Conservation (phyloP, 2,113 vertebrate species). For the Pomatostomus ruficeps region DNA sequence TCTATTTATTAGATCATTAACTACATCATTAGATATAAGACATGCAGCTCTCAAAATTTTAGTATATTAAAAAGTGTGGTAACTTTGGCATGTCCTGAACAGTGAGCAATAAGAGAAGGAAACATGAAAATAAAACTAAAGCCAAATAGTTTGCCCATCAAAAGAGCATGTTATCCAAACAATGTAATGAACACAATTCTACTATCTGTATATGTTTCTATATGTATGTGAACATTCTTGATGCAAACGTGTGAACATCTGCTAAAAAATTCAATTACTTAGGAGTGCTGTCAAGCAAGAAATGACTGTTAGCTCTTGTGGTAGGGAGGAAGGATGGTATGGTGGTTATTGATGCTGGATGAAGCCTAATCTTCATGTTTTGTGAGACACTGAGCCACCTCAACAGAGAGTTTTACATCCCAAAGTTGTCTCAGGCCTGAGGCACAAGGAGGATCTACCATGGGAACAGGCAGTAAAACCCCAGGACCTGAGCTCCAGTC, state of each 20-base stretch:
- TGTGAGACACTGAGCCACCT: neutral
- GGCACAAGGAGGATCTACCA: neutral
- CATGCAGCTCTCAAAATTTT: neutral
- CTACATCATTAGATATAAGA: neutral
- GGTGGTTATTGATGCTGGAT: neutral
- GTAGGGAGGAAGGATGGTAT: neutral
- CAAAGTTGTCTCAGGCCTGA: neutral
- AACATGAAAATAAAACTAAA: neutral
- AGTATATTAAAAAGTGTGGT: neutral
- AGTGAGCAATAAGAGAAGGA: neutral
- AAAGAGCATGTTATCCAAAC: neutral
- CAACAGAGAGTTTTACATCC: neutral
- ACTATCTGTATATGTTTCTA: neutral
- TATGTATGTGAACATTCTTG: neutral
- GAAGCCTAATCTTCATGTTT: neutral
- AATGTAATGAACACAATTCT: neutral
- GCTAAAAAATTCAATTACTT: neutral
- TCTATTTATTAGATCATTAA: neutral
- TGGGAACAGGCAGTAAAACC: neutral
- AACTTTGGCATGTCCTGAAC: neutral
- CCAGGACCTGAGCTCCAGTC: neutral
- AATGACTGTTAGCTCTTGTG: neutral
- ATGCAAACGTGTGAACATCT: neutral
- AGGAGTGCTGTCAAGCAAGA: neutral
- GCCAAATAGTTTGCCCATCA: neutral